Evolutionary conservation across 2,113 vertebrate species (phyloP), one percentile per base, ranked within the genome.

Genomic region (Furnarius figulus): DNA sequence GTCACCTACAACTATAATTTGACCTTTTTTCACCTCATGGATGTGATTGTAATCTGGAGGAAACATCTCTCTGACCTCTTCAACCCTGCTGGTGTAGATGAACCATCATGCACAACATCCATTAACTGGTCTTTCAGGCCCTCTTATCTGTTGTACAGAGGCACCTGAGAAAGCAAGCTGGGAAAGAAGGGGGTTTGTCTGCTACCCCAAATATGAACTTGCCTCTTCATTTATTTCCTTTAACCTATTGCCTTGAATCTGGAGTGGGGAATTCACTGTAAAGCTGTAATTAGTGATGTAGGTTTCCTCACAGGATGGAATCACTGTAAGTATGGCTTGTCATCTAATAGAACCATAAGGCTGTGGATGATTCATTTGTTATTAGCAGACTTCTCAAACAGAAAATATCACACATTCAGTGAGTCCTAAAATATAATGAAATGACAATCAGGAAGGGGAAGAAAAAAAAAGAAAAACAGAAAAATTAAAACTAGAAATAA

Each of bases 11-110:
- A 14, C 31, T 37, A 7, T 47, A 76, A 59, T 55, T 39, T 5
- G 2, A 28, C 6, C 21, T 59, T 15, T 39, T 35, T 53, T n/a
- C 40, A 7, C 25, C 44, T 37, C 0, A 0, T 71, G 16, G 15
- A 53, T 62, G n/a, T 31, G 15, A 8, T 18, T 5, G 4, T 40
- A 20, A 35, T 70, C 40, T 18, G 2, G 18, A 77, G 58, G 10
- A 9, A 28, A 39, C 1, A 0, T 6, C 13, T 22, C 33, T 59
- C n/a, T 58, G 25, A 75, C 22, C 10, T 22, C 50, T 20, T 20
- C 12, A 62, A 27, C 11, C 24, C 6, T 55, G 46, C 15, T 70
- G 14, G 6, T 63, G 25, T 58, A 80, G 49, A 46, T 33, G 11
- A 42, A 31, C 21, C 18, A 33, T 19, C 37, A 44, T 12, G 37